phyloP scores from a whole-genome alignment of 2,797 vertebrate genomes.

The Calcarius lapponicus region DNA sequence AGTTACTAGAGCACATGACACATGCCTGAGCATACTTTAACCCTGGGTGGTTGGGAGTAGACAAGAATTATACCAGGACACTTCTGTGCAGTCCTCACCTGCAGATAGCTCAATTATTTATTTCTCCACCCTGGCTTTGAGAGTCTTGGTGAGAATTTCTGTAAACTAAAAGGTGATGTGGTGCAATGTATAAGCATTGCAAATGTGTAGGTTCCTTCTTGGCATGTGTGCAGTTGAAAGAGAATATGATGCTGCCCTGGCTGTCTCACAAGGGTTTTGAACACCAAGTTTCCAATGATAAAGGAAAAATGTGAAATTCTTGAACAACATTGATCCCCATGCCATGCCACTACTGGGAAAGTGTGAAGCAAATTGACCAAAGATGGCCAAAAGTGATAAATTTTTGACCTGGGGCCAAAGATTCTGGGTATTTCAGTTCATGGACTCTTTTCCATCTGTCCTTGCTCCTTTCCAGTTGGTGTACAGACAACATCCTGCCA shows the following conservation, averaged over 20 bases:
- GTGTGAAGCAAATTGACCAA: background rate
- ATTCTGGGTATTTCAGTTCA: background rate
- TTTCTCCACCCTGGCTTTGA: background rate
- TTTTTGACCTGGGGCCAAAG: background rate
- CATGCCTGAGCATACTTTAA: background rate
- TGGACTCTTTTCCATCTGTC: background rate
- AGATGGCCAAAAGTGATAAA: background rate
- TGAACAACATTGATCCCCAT: background rate
- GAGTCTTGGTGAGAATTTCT: background rate
- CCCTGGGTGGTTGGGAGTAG: background rate
- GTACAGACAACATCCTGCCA: background rate
- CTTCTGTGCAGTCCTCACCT: background rate
- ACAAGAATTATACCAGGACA: background rate
- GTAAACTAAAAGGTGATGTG: background rate
- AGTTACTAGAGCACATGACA: conserved; percentile 11
- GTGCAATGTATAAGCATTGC: background rate
- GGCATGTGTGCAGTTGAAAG: background rate
- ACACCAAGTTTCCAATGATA: background rate
- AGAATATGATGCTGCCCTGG: background rate
- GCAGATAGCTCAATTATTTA: background rate
- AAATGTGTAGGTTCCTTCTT: background rate
- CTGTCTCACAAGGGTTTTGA: background rate
- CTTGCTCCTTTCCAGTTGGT: conserved; percentile 2
- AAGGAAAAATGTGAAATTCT: background rate
- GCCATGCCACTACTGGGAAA: background rate